Evolutionary conservation across 1,140 invertebrate genomes (phyloP), one percentile per base, ranked within the genome.

Genomic region (Anoplolepis gracilipes): DNA sequence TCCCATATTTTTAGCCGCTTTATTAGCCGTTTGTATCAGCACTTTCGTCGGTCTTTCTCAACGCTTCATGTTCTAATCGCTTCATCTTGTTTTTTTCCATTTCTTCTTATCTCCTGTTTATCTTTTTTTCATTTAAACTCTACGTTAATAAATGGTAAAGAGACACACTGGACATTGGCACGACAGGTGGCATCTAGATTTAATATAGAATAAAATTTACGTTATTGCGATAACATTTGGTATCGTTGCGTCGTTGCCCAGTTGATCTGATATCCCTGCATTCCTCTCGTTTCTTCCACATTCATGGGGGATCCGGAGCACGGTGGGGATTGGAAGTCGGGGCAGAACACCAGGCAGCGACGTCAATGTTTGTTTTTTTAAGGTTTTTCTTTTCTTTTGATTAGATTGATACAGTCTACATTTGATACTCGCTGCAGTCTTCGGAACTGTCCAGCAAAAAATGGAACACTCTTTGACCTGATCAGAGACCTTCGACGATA

Each of bases 161-260:
- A 95, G 93, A 95, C 94, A 95, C 94, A 94, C 93, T 95, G 93
- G 94, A 95, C 94, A 95, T 95, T 95, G 94, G 94, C 94, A 95
- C 94, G 94, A 95, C 94, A 94, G 94, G 94, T 95, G 94, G 94
- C 94, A 94, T 95, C 94, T 95, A 95, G 93, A 94, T 95, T 94
- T 95, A 95, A 95, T 95, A 94, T 94, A 95, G 94, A 95, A 95
- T 95, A 95, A 95, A 95, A 94, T 95, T 95, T 95, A 95, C 93
- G 94, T 95, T 95, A 95, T 95, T 95, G 94, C 94, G 94, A 95
- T 95, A 95, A 95, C 94, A 95, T 95, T 95, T 95, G 94, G 94
- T 95, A 95, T 95, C 94, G 94, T 95, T 95, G 94, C 94, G 94
- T 94, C 94, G 93, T 93, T 94, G 94, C 92, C 93, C 93, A 93